Percentiles rank a stretch among this genome's conserved stretches.
Conservation (phyloP, 2,888 invertebrate species). For the Drosophila infuscata region DNA sequence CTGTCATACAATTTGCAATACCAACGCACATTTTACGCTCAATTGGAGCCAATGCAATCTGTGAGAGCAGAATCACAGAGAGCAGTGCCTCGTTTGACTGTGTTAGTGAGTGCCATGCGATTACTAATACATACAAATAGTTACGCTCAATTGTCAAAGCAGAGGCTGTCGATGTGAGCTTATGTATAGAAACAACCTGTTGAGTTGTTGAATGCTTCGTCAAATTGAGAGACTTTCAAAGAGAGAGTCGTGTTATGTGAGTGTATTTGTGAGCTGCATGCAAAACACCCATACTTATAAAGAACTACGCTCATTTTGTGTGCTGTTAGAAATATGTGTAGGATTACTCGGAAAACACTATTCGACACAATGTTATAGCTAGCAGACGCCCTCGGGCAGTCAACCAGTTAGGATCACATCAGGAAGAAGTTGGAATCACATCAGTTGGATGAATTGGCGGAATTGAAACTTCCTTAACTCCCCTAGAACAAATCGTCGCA, state of each 20-base stretch:
- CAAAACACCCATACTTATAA: constrained; percentile 33
- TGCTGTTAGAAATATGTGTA: not conserved
- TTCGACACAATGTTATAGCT: not conserved
- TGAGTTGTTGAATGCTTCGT: constrained; percentile 1
- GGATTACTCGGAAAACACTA: not conserved
- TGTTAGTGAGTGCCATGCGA: constrained; percentile 36
- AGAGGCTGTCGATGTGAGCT: not conserved
- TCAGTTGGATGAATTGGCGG: not conserved
- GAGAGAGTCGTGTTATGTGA: constrained; percentile 27
- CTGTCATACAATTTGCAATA: constrained; percentile 9
- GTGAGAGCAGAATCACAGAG: constrained; percentile 34
- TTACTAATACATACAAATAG: constrained; percentile 20
- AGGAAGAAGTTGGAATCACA: not conserved
- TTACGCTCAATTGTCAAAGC: not conserved
- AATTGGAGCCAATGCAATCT: not conserved
- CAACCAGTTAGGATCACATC: constrained; percentile 16
- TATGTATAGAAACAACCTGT: constrained; percentile 2
- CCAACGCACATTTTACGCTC: constrained; percentile 16
- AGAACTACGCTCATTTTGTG: constrained; percentile 10
- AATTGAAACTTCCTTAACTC: not conserved
- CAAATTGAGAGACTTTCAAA: constrained; percentile 18
- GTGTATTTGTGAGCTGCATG: constrained; percentile 38
- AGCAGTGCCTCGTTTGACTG: constrained; percentile 33
- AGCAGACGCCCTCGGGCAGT: constrained; percentile 23
- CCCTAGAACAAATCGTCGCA: not conserved